These are phyloP conservation scores for Aplysia californica DNA, from an alignment of 1,140 invertebrate species.

Conservation along the genomic window DNA sequence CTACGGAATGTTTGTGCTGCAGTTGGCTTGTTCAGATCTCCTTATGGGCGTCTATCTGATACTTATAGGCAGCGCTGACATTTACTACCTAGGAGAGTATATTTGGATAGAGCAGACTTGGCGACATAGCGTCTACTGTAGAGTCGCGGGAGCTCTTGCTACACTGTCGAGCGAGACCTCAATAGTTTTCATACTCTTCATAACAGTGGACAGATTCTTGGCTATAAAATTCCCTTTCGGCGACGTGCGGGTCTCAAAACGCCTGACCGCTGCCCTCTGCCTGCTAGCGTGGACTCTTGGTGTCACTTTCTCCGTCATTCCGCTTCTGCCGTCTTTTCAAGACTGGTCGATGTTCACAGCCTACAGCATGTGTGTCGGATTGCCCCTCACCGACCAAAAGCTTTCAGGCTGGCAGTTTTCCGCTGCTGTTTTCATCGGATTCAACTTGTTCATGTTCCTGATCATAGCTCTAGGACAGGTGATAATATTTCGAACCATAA, in stretches of 20 bases:
- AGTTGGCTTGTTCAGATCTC: slow-evolving; percentile 54
- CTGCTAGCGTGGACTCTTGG: slow-evolving; percentile 28
- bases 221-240: slow-evolving; percentile 48
- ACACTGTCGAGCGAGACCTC: slow-evolving; percentile 50
- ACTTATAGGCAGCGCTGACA: slow-evolving; percentile 51
- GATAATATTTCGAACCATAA: background rate
- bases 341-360: slow-evolving; percentile 42
- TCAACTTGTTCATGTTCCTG: slow-evolving; percentile 40
- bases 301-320: slow-evolving; percentile 33
- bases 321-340: slow-evolving; percentile 25
- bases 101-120: slow-evolving; percentile 42
- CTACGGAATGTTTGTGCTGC: slow-evolving; percentile 42
- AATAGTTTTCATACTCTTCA: slow-evolving; percentile 45
- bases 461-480: slow-evolving; percentile 38
- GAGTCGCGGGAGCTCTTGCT: slow-evolving; percentile 47
- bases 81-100: slow-evolving; percentile 46
- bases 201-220: slow-evolving; percentile 50
- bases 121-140: slow-evolving; percentile 45
- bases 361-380: slow-evolving; percentile 41
- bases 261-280: slow-evolving; percentile 4
- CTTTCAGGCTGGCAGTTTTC: slow-evolving; percentile 38
- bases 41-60: slow-evolving; percentile 59
- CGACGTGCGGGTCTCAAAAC: slow-evolving; percentile 25
- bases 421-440: slow-evolving; percentile 36
- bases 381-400: slow-evolving; percentile 37